Evolutionary conservation across 2,888 invertebrate genomes (phyloP).

Genomic region (Archips crataeganus): DNA sequence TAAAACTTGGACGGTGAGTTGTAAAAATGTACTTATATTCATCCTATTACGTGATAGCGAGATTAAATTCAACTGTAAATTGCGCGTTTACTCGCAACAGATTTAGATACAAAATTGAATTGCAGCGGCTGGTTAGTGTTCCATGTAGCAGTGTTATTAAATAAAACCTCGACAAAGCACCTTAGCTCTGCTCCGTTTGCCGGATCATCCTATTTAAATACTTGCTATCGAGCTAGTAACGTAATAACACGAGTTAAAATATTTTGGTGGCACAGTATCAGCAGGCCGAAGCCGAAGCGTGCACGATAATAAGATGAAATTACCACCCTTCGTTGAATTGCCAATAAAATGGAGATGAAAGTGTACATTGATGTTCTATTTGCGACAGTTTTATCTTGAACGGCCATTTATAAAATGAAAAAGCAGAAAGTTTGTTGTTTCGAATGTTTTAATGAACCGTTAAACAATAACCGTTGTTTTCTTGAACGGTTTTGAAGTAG

Average conservation of each 20-base stretch:
- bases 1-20: conserved; percentile 49
- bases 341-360: conserved; percentile 63
- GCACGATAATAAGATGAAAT: conserved; percentile 59
- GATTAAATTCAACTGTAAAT: conserved; percentile 13
- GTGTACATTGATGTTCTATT: conserved; percentile 61
- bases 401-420: conserved; percentile 65
- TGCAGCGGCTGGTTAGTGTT: conserved; percentile 43
- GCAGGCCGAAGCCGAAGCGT: conserved; percentile 48
- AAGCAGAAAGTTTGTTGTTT: conserved; percentile 57
- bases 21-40: conserved; percentile 13
- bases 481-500: not conserved
- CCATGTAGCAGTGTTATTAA: conserved; percentile 32
- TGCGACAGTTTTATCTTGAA: conserved; percentile 60
- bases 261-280: conserved; percentile 37
- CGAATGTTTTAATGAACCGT: conserved; percentile 7
- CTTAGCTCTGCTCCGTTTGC: conserved; percentile 46
- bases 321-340: conserved; percentile 56
- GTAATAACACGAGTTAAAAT: conserved; percentile 44
- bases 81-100: conserved; percentile 24
- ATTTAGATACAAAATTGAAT: conserved; percentile 47
- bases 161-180: conserved; percentile 42
- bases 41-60: not conserved
- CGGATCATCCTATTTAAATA: conserved; percentile 46
- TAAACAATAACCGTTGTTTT: not conserved
- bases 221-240: conserved; percentile 38